A percentile compares a stretch with the other conserved stretches of the same genome.
Conservation (phyloP, 2,113 vertebrate genomes). For the Plectropomus leopardus region DNA sequence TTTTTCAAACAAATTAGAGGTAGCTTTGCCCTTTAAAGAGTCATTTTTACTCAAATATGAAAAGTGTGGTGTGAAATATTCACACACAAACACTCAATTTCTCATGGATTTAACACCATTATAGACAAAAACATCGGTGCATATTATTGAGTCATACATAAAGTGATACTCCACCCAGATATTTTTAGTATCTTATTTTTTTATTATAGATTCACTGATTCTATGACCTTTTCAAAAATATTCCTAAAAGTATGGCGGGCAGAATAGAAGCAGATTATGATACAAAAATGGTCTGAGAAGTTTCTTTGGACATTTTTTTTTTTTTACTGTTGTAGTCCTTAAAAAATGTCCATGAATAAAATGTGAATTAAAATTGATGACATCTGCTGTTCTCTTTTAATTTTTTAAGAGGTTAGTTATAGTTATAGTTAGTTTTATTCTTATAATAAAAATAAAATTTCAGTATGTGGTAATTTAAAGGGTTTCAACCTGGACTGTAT, state of each 20-base stretch:
- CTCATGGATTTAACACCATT: neutral
- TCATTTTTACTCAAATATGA: constrained; percentile 16
- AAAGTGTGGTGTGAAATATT: constrained; percentile 9
- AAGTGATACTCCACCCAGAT: constrained; percentile 35
- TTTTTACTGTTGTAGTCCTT: neutral
- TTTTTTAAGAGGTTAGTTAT: neutral
- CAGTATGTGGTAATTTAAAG: neutral
- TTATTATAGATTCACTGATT: neutral
- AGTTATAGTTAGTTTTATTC: too few relatives aligned
- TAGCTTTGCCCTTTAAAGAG: constrained; percentile 56
- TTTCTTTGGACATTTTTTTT: neutral
- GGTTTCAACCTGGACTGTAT: too few relatives aligned
- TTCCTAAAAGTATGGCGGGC: neutral
- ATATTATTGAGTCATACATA: neutral
- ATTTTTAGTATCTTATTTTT: neutral
- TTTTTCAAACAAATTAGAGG: constrained; percentile 50
- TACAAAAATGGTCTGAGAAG: neutral
- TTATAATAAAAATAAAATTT: neutral
- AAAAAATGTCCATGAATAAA: neutral
- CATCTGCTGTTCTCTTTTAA: neutral
- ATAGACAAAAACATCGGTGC: constrained; percentile 5
- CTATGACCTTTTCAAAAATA: neutral
- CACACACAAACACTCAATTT: constrained; percentile 3
- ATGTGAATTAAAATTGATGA: neutral
- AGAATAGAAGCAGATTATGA: neutral